phyloP scores from a whole-genome alignment of 2,113 vertebrate genomes.

The Microtus ochrogaster region DNA sequence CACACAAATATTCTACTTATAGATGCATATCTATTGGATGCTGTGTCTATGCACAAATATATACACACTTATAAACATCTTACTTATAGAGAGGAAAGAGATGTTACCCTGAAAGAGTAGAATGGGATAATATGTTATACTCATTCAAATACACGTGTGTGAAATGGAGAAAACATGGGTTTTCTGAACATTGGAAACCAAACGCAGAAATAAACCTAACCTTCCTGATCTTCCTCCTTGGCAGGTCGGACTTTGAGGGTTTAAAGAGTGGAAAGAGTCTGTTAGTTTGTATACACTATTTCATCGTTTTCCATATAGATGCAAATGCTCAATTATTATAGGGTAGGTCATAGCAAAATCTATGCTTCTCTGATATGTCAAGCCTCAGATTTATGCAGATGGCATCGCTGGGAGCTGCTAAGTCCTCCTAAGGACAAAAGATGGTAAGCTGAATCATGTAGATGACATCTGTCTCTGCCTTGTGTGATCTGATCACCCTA shows the following conservation, averaged over 20 bases:
- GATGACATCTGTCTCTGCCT: background rate
- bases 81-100: background rate
- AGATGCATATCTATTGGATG: background rate
- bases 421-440: background rate
- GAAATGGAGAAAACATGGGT: conserved; percentile 3
- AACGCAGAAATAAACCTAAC: background rate
- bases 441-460: background rate
- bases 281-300: background rate
- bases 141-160: background rate
- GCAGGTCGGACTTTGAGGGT: background rate
- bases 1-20: no score
- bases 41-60: background rate
- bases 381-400: background rate
- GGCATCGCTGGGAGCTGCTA: background rate
- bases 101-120: background rate
- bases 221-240: background rate
- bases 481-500: background rate
- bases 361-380: background rate
- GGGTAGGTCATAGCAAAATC: background rate
- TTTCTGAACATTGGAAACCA: background rate
- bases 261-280: background rate
- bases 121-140: background rate
- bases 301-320: background rate
- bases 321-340: background rate
- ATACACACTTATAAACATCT: background rate